Percentiles rank a stretch among this genome's conserved stretches.
Evolutionary conservation across 2,113 vertebrate genomes (phyloP).

Genomic region (Cepphus grylle): DNA sequence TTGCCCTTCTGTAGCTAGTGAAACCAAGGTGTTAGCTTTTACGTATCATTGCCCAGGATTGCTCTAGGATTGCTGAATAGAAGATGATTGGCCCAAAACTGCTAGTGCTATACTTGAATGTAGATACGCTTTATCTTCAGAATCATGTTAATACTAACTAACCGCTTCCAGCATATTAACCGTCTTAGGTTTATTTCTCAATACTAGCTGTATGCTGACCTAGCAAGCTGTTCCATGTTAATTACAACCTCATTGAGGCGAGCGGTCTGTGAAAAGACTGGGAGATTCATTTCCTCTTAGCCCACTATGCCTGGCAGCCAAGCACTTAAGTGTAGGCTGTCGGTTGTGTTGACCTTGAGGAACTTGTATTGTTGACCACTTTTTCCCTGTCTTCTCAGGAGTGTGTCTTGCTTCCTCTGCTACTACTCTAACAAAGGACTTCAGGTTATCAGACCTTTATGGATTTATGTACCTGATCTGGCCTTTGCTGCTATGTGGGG

Average conservation of each 20-base stretch:
- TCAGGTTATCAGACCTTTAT: background rate
- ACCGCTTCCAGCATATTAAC: background rate
- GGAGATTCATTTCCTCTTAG: background rate
- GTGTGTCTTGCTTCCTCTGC: background rate
- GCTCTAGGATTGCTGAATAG: background rate
- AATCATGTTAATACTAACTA: background rate
- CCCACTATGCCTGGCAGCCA: background rate
- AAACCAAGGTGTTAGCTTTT: background rate
- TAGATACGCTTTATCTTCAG: background rate
- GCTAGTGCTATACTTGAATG: background rate
- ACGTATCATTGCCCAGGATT: background rate
- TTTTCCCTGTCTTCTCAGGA: background rate
- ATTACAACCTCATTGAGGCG: background rate
- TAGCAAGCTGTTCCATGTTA: background rate
- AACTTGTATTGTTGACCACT: background rate
- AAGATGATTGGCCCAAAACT: background rate
- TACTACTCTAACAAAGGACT: background rate
- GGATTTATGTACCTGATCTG: background rate
- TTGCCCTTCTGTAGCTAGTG: background rate
- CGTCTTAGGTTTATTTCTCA: background rate
- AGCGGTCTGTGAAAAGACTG: background rate
- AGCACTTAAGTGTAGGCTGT: background rate
- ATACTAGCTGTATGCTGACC: background rate
- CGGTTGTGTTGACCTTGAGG: background rate
- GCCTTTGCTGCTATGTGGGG: background rate